phyloP scores from a whole-genome alignment of 2,888 invertebrate species.

The Caenorhabditis sp. region DNA sequence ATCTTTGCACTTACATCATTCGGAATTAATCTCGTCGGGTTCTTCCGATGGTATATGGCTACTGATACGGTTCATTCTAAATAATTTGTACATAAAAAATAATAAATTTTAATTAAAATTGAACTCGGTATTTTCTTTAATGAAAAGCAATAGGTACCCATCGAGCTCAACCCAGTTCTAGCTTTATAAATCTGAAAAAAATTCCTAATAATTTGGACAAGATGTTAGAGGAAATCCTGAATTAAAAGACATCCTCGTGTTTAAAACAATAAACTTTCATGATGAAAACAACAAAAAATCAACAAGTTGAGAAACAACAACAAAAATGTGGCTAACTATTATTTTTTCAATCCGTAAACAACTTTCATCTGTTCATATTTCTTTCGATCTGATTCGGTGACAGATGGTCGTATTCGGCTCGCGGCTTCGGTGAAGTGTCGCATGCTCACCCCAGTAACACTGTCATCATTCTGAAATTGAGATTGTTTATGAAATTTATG shows the following conservation, averaged over 20 bases:
- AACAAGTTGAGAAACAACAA: background rate
- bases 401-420: slow-evolving; percentile 85
- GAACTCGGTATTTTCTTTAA: no score
- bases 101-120: no score
- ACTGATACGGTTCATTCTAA: slow-evolving; percentile 31
- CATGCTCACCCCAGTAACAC: slow-evolving; percentile 36
- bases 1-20: slow-evolving; percentile 58
- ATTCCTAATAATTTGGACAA: no score
- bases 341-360: slow-evolving; percentile 41
- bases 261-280: background rate
- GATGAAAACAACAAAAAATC: background rate
- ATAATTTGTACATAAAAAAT: no score
- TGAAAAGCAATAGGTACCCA: no score
- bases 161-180: no score
- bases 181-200: no score
- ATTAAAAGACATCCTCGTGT: no score
- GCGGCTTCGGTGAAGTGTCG: slow-evolving; percentile 76
- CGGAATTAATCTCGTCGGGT: slow-evolving; percentile 62
- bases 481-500: no score
- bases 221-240: no score
- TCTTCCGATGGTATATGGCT: slow-evolving; percentile 57
- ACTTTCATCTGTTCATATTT: slow-evolving; percentile 77
- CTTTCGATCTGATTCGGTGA: slow-evolving; percentile 78
- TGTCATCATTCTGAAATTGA: slow-evolving; percentile 37
- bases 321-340: background rate